Evolutionary conservation across 2,797 vertebrate genomes (phyloP).

Genomic region (Poeciliopsis infans): DNA sequence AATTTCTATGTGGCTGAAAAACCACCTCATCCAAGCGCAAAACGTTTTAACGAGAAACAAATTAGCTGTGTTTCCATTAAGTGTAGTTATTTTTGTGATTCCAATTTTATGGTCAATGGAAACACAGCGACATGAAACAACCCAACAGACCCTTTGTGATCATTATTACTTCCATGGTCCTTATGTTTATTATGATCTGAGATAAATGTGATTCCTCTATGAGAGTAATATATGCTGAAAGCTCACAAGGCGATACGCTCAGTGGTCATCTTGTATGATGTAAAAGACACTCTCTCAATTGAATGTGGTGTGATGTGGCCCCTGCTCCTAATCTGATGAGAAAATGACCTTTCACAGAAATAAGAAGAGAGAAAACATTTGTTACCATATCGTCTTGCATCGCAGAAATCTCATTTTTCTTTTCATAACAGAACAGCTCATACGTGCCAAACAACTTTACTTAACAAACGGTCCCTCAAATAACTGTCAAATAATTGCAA

Average conservation of each 20-base stretch:
- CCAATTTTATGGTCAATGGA: too few relatives aligned
- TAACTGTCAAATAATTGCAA: conserved; percentile 24
- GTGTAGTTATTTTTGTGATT: too few relatives aligned
- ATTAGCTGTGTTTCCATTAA: too few relatives aligned
- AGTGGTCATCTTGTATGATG: neutral
- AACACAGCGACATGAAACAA: too few relatives aligned
- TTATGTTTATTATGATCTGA: neutral
- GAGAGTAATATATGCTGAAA: neutral
- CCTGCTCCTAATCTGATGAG: neutral
- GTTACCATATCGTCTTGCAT: neutral
- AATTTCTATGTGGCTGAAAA: too few relatives aligned
- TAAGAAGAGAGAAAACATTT: neutral
- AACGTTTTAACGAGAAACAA: too few relatives aligned
- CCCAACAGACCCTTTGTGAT: neutral
- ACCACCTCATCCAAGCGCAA: too few relatives aligned
- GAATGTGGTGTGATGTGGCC: neutral
- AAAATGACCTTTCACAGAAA: neutral
- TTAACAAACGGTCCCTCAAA: neutral
- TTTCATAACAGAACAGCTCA: neutral
- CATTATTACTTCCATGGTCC: neutral
- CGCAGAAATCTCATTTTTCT: neutral
- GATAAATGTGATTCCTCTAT: neutral
- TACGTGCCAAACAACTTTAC: neutral
- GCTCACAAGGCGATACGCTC: neutral
- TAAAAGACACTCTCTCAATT: neutral